These are phyloP conservation scores for Semaprochilodus insignis DNA, from an alignment of 2,797 vertebrate species.

Conservation along the genomic window DNA sequence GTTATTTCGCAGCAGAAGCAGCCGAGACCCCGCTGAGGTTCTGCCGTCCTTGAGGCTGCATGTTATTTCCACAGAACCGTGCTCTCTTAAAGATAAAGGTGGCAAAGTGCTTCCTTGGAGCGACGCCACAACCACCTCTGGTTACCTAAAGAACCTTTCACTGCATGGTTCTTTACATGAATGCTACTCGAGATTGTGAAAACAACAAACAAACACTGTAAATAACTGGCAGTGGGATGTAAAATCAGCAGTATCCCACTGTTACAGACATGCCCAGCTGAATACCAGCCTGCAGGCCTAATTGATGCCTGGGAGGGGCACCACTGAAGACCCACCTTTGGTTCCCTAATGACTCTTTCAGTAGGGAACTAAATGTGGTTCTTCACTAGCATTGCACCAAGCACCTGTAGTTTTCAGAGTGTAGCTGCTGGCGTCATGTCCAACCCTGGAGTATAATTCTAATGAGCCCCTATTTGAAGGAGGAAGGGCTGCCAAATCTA, in stretches of 20 bases:
- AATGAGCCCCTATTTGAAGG: no score
- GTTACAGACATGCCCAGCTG: no score
- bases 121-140: neutral
- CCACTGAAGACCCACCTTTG: neutral
- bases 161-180: neutral
- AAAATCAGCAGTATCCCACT: no score
- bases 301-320: neutral
- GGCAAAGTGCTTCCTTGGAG: neutral
- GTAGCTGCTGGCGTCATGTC: neutral
- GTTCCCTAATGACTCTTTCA: neutral
- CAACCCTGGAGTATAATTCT: no score
- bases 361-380: neutral
- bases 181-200: neutral
- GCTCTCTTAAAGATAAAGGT: neutral
- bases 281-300: no score
- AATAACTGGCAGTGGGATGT: no score
- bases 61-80: neutral
- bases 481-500: no score
- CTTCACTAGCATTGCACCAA: no score
- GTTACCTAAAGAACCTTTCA: neutral
- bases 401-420: neutral
- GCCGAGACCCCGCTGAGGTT: neutral
- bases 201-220: no score
- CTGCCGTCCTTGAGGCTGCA: slow-evolving; percentile 12
- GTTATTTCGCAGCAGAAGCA: slow-evolving; percentile 34